Percentiles rank a stretch among this genome's conserved stretches.
These are phyloP conservation scores for Corydoras maculifer DNA, from an alignment of 2,113 vertebrate species.

Conservation along the genomic window DNA sequence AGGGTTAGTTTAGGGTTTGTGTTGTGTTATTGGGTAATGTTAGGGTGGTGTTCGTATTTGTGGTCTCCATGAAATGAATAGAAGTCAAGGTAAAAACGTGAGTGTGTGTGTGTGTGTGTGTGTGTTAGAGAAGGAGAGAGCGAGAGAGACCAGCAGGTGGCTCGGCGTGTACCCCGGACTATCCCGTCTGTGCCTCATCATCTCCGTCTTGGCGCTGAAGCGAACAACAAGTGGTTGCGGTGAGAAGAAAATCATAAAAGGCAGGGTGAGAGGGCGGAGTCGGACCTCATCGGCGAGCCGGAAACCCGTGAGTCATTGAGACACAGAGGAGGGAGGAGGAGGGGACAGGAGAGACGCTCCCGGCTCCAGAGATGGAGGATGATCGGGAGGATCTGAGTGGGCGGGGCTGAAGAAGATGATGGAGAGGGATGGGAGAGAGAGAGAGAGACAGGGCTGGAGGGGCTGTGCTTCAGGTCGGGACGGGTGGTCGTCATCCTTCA, in stretches of 20 bases:
- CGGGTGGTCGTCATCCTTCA: conserved; percentile 19
- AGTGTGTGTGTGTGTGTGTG: neutral
- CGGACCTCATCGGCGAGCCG: conserved; percentile 34
- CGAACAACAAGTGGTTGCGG: conserved; percentile 34
- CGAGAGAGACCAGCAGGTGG: neutral
- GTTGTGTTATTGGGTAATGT: too few relatives aligned
- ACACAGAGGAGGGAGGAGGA: conserved; percentile 1
- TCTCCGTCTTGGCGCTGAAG: neutral
- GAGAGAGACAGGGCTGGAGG: neutral
- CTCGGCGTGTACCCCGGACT: neutral
- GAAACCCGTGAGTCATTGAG: conserved; percentile 45
- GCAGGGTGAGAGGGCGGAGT: neutral
- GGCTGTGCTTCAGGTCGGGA: conserved; percentile 18
- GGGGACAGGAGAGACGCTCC: conserved; percentile 20
- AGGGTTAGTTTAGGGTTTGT: too few relatives aligned
- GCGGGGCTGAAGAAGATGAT: conserved; percentile 36
- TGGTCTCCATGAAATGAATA: neutral
- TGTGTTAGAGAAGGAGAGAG: conserved; percentile 9
- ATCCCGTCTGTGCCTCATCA: neutral
- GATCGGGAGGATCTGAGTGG: conserved; percentile 37
- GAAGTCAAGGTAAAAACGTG: neutral
- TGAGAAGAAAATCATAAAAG: conserved; percentile 15
- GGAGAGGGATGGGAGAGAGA: neutral
- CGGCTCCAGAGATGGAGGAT: conserved; percentile 5
- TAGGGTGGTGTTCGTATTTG: too few relatives aligned